Conservation (phyloP, 2,113 vertebrate genomes). For the Melanocharis versteri region DNA sequence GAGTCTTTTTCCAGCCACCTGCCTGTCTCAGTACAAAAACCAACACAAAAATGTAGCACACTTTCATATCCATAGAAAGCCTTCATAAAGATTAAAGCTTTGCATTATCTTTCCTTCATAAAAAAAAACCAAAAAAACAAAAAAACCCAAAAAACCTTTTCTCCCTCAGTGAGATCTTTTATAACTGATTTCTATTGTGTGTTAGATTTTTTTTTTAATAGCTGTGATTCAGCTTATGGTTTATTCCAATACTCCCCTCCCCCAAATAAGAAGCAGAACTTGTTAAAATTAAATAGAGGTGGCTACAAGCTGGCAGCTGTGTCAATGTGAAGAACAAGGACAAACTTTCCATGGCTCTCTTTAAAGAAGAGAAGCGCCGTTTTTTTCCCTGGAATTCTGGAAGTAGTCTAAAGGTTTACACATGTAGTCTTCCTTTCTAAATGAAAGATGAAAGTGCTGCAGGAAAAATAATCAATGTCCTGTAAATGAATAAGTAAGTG, state of each 20-base stretch:
- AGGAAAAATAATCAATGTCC: not conserved
- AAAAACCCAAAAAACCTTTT: no score
- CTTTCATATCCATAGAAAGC: slow-evolving; percentile 10
- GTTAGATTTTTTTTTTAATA: not conserved
- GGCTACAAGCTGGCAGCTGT: not conserved
- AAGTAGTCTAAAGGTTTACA: not conserved
- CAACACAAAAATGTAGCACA: slow-evolving; percentile 5
- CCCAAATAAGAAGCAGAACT: not conserved
- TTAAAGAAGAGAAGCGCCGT: not conserved
- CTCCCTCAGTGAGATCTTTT: not conserved
- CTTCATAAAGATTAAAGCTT: slow-evolving; percentile 44
- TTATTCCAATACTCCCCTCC: not conserved
- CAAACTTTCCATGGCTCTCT: not conserved
- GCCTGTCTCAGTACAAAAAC: slow-evolving; percentile 28
- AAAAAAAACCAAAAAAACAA: no score
- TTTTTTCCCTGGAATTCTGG: not conserved
- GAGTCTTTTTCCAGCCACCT: slow-evolving; percentile 36
- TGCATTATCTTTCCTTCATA: not conserved
- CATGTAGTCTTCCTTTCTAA: not conserved
- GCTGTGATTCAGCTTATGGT: not conserved
- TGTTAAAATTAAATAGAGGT: slow-evolving; percentile 15
- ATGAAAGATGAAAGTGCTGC: not conserved
- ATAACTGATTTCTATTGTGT: not conserved
- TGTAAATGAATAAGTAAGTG: not conserved
- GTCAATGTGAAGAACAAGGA: not conserved